Evolutionary conservation across 2,113 vertebrate genomes (phyloP).

Genomic region (Rhea pennata): DNA sequence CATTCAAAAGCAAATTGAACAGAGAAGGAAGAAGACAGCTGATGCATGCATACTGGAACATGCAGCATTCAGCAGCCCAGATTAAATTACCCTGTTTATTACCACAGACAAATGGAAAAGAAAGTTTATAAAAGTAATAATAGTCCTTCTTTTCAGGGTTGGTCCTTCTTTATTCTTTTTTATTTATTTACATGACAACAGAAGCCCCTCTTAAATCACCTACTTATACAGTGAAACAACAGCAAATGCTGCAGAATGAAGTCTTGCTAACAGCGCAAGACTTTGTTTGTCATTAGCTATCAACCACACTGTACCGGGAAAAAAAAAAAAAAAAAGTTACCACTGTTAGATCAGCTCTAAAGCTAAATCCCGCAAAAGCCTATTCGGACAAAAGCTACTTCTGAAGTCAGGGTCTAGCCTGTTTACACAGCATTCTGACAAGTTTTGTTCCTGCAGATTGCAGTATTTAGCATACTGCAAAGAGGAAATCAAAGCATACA

Average conservation of each 20-base stretch:
- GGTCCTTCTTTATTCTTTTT: not conserved
- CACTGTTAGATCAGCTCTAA: too few species aligned
- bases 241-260: not conserved
- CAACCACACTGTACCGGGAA: too few species aligned
- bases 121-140: not conserved
- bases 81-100: not conserved
- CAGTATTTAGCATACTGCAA: not conserved
- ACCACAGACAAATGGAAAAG: not conserved
- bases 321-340: not conserved
- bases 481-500: not conserved
- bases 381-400: not conserved
- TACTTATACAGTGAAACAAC: not conserved
- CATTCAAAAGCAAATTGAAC: not conserved
- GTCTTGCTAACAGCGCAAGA: not conserved
- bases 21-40: not conserved
- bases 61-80: not conserved
- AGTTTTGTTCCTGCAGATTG: not conserved
- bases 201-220: not conserved
- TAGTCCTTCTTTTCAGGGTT: not conserved
- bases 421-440: not conserved
- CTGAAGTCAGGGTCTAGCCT: fast-evolving
- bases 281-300: not conserved
- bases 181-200: too few species aligned
- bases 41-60: not conserved
- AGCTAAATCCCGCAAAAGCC: not conserved